A percentile compares a stretch with the other conserved stretches of the same genome.
phyloP scores from a whole-genome alignment of 2,888 invertebrate genomes.

The Lottia gigantea region DNA sequence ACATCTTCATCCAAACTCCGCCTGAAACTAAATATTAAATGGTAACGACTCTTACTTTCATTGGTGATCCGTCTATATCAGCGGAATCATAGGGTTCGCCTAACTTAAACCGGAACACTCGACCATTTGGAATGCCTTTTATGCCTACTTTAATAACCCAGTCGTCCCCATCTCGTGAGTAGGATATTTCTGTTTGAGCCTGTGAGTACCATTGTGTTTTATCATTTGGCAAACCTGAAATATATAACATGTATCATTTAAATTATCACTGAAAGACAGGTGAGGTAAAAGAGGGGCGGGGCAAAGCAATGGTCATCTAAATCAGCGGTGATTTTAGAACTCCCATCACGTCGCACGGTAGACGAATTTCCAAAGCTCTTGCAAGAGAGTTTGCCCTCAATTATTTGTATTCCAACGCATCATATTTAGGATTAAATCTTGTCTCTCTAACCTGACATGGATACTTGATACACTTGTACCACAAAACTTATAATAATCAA shows the following conservation, averaged over 20 bases:
- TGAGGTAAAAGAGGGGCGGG: no score
- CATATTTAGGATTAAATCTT: no score
- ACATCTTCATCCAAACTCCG: neutral
- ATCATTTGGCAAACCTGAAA: constrained; percentile 43
- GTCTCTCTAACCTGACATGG: no score
- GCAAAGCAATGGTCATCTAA: no score
- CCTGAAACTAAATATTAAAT: neutral
- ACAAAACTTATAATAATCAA: no score
- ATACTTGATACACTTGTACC: no score
- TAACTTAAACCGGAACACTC: constrained; percentile 45
- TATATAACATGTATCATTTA: constrained; percentile 6
- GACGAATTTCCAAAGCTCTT: no score
- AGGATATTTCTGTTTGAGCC: constrained; percentile 43
- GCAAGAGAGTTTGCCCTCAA: no score
- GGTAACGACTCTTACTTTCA: constrained; percentile 35
- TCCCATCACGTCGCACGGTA: no score
- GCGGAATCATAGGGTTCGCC: constrained; percentile 49
- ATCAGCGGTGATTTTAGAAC: no score
- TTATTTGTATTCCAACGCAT: no score
- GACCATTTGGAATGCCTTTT: constrained; percentile 34
- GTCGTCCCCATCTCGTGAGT: constrained; percentile 35
- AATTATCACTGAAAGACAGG: no score
- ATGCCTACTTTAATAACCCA: constrained; percentile 45
- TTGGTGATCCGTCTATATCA: constrained; percentile 47
- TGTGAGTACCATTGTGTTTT: constrained; percentile 43